Evolutionary conservation across 2,797 vertebrate species (phyloP), one percentile per base, ranked within the genome.

Genomic region (Falco columbarius): DNA sequence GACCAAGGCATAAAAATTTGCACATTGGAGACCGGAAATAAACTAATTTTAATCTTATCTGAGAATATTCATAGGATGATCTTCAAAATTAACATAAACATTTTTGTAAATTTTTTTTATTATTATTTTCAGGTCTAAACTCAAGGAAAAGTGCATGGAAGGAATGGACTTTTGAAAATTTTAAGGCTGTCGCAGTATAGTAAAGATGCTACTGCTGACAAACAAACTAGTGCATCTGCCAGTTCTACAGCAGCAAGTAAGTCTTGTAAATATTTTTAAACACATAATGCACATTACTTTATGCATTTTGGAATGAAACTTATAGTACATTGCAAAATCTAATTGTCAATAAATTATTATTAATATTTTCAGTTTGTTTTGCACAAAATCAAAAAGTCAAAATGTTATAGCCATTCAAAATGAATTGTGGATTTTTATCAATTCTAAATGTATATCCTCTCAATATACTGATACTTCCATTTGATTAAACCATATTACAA

Each of bases 111-210:
- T 76, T 83, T 30, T 10, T 8, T 70, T 87, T 93, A 96, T 54
- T 40, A 40, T 40, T 49, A 61, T 96, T 96, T 90, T 87, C 85
- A 95, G 95, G 95, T 91, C 65, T 97, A 91, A 98, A 96, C 5
- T 97, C 94, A 70, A 81, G 51, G 56, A 95, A 86, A 81, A 88
- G 38, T 58, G 42, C 94, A 42, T 98, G 97, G 97, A 93, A 59
- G 63, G 97, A 95, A 74, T 98, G 97, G 97, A 96, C 97, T 88
- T 76, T 98, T 27, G 30, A 83, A 65, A 89, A 76, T 51, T 92
- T 95, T 62, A 73, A 77, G 46, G 75, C 67, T 86, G 84, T 66
- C 30, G 54, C 67, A 67, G 77, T 92, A 81, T 30, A 79, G 22
- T 61, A 92, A 89, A 90, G 34, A 66, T 46, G 59, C 81, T 80